Percentiles rank a stretch among this genome's conserved stretches.
These are phyloP conservation scores for Centruroides sculpturatus DNA, from an alignment of 1,140 invertebrate genomes.

Conservation along the genomic window DNA sequence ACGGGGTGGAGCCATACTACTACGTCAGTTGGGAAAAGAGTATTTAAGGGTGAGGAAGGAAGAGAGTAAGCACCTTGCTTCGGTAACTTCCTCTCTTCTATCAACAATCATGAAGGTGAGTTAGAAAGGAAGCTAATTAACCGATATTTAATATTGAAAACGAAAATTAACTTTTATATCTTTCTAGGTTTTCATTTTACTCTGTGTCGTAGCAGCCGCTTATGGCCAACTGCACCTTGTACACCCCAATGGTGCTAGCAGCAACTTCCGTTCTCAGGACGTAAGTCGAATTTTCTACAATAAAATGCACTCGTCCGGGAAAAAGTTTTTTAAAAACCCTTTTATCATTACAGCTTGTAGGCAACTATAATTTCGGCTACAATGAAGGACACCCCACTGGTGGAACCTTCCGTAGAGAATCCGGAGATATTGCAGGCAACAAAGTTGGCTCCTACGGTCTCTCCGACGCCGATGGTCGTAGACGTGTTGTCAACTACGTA, in stretches of 20 bases:
- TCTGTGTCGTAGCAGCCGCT: too few species aligned
- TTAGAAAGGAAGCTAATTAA: too few species aligned
- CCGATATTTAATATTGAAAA: too few species aligned
- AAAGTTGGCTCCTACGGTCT: conserved; percentile 1
- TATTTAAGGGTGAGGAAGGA: too few species aligned
- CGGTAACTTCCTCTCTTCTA: too few species aligned
- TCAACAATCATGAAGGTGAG: too few species aligned
- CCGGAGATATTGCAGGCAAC: conserved; percentile 8
- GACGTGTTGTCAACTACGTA: conserved; percentile 20
- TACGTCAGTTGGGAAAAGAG: too few species aligned
- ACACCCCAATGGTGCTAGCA: neutral
- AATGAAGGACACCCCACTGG: conserved; percentile 21
- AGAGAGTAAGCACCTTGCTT: too few species aligned
- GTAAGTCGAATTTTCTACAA: neutral
- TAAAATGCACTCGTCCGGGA: neutral
- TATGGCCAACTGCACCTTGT: neutral
- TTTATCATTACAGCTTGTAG: conserved; percentile 4
- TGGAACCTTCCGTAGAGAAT: conserved; percentile 18
- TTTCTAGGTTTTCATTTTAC: too few species aligned
- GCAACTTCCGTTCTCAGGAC: conserved; percentile 1
- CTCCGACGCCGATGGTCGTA: conserved; percentile 19
- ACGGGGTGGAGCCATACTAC: too few species aligned
- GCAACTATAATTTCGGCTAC: conserved; percentile 16
- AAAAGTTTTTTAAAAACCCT: too few species aligned
- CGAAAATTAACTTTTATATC: too few species aligned